Evolutionary conservation across 2,888 invertebrate genomes (phyloP), one percentile per base, ranked within the genome.

Genomic region (Eupeodes latifasciatus): DNA sequence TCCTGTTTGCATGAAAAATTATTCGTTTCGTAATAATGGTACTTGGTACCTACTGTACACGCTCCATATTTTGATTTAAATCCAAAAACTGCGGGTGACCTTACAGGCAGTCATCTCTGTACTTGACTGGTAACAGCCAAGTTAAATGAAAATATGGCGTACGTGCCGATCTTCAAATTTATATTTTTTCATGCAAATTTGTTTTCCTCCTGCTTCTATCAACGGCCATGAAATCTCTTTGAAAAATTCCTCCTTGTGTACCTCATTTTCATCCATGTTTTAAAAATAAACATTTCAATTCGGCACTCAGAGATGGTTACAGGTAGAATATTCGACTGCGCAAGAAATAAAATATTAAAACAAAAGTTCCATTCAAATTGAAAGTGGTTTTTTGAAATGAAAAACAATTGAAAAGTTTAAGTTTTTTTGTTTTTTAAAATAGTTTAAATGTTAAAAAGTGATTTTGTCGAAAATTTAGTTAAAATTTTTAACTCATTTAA

Each of bases 131-230:
- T 16, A n/a, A 3, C 11, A 62, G 34, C n/a, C 14, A 61, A 36
- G 19, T 19, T 19, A 16, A 69, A 53, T 11, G 36, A 51, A 51
- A 69, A 69, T 53, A 16, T 69, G 69, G 69, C 69, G 69, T 69
- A 69, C 69, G 69, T 69, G 69, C 51, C 36, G 69, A 69, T 69
- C 69, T 12, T 69, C 69, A 19, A 53, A 11, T 7, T 69, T 53
- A 16, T 5, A 53, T 53, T 69, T 40, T 69, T 53, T 53, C 14
- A 36, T 34, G 10, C 47, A 47, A 47, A 27, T 27, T 16, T 40
- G 40, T 40, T 40, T 40, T 40, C 40, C 9, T 40, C 6, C 9
- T 40, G 40, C 40, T 64, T 49, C 14, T 49, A 9, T 0, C 66
- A 47, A 66, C 27, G n/a, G 10, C 34, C 34, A 51, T n/a, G 16